Evolutionary conservation across 2,888 invertebrate genomes (phyloP).

Genomic region (Drosophila incognita): DNA sequence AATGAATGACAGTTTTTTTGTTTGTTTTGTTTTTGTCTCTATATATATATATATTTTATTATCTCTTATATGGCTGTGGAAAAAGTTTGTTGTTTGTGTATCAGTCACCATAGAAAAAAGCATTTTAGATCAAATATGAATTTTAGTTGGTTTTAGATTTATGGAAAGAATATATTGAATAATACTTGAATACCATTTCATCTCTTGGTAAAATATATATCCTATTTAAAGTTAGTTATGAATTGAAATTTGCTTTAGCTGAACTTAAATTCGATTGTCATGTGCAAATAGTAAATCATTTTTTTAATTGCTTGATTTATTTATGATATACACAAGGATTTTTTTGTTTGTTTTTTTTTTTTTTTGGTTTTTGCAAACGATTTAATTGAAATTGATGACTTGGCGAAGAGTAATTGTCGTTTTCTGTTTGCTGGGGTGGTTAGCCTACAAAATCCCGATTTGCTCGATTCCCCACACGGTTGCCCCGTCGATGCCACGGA

Average conservation of each 20-base stretch:
- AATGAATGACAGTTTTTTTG: constrained; percentile 32
- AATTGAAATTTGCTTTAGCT: background rate
- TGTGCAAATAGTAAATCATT: constrained; percentile 32
- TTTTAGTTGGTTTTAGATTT: background rate
- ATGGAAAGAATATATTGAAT: background rate
- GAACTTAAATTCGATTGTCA: constrained; percentile 6
- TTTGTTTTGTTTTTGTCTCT: constrained; percentile 17
- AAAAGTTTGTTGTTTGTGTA: background rate
- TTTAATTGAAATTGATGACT: constrained; percentile 75
- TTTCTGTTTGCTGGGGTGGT: constrained; percentile 15
- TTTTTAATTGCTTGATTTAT: constrained; percentile 27
- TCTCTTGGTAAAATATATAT: background rate
- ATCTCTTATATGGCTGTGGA: constrained; percentile 10
- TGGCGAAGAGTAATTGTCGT: constrained; percentile 25
- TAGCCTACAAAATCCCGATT: constrained; percentile 7
- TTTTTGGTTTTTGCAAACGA: constrained; percentile 30
- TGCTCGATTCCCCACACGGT: background rate
- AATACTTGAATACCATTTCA: background rate
- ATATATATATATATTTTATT: background rate
- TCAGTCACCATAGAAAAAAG: background rate
- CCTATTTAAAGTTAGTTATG: background rate
- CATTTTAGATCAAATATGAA: background rate
- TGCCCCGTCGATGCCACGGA: background rate
- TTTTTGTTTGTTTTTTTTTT: constrained; percentile 30
- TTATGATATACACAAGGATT: constrained; percentile 15